Conservation (phyloP, 2,113 vertebrate species). For the Osmerus mordax region DNA sequence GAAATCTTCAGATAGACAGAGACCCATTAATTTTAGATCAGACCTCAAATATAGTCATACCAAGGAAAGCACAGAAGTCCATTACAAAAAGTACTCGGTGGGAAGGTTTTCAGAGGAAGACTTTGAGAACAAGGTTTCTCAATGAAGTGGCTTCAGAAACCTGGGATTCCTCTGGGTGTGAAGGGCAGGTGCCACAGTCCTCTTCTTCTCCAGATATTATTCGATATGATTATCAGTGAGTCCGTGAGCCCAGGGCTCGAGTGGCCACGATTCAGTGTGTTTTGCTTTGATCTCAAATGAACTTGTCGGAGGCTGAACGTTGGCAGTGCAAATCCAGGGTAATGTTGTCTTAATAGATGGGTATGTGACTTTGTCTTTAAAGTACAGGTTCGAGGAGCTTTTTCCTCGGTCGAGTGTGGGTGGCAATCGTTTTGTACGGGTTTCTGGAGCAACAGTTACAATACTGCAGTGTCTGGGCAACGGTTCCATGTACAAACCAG, state of each 20-base stretch:
- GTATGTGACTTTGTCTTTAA: not conserved
- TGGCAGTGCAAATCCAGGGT: constrained; percentile 56
- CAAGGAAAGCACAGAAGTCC: constrained; percentile 40
- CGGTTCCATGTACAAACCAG: constrained; percentile 24
- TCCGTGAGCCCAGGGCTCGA: constrained; percentile 30
- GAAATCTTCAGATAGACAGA: constrained; percentile 48
- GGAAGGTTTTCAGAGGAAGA: constrained; percentile 47
- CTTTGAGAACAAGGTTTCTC: constrained; percentile 32
- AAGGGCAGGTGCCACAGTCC: constrained; percentile 34
- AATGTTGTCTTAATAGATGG: constrained; percentile 40
- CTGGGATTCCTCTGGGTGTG: not conserved
- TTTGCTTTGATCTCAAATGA: constrained; percentile 50
- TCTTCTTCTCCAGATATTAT: constrained; percentile 25
- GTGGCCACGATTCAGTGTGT: constrained; percentile 44
- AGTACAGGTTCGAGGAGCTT: too few species aligned
- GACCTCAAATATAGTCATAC: constrained; percentile 46
- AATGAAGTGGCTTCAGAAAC: constrained; percentile 2
- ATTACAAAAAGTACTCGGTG: constrained; percentile 39
- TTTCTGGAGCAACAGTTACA: constrained; percentile 65
- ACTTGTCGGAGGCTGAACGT: constrained; percentile 40
- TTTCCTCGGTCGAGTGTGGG: constrained; percentile 18
- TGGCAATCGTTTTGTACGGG: constrained; percentile 38
- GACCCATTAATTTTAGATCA: constrained; percentile 50
- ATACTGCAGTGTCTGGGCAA: constrained; percentile 41
- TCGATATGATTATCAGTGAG: constrained; percentile 25